These are phyloP conservation scores for Pseudomyrmex cubaensis DNA, from an alignment of 1,140 invertebrate genomes.

Conservation along the genomic window DNA sequence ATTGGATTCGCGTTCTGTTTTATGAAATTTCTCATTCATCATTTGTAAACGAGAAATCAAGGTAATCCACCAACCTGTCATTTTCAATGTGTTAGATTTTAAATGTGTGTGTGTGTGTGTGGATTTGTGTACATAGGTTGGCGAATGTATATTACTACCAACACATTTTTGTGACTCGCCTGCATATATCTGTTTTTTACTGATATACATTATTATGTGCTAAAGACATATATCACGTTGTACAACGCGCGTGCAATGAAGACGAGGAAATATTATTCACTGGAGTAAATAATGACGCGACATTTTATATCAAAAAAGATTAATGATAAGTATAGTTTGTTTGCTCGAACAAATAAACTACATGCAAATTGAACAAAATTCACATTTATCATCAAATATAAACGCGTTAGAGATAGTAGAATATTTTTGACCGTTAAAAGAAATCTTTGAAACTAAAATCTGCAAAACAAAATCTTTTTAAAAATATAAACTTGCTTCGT, in stretches of 20 bases:
- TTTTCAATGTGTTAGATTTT: conserved; percentile 26
- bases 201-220: conserved; percentile 18
- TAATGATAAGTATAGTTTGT: conserved; percentile 19
- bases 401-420: too few species aligned
- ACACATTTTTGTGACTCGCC: background rate
- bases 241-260: conserved; percentile 13
- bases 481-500: background rate
- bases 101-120: conserved; percentile 20
- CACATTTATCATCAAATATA: background rate
- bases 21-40: conserved; percentile 29
- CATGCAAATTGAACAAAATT: background rate
- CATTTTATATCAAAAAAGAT: background rate
- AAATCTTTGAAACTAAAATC: background rate
- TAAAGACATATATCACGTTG: conserved; percentile 4
- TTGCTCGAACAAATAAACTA: conserved; percentile 1
- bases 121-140: conserved; percentile 20
- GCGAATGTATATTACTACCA: conserved; percentile 6
- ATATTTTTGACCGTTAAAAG: too few species aligned
- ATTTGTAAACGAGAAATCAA: conserved; percentile 43
- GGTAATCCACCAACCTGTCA: conserved; percentile 6
- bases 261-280: background rate
- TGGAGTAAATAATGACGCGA: conserved; percentile 18
- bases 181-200: background rate
- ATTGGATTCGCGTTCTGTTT: conserved; percentile 38
- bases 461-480: background rate